Conservation (phyloP, 2,113 vertebrate genomes). For the Egretta garzetta region DNA sequence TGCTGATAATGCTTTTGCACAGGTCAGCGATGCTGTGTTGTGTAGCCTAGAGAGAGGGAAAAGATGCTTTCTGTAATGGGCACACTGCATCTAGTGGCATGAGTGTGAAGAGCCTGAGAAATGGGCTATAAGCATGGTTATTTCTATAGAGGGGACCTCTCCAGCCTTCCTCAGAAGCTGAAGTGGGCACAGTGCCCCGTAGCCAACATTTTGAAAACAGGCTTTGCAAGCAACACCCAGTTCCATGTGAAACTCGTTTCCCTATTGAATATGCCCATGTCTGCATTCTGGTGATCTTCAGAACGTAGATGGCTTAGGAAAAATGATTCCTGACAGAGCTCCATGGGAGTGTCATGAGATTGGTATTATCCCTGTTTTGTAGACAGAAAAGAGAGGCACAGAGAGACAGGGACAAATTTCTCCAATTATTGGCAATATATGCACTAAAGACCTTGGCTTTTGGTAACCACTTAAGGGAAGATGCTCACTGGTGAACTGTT, state of each 20-base stretch:
- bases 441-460: not conserved
- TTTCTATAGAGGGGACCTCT: not conserved
- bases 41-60: not conserved
- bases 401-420: not conserved
- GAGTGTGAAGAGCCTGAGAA: not conserved
- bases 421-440: not conserved
- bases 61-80: not conserved
- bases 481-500: not conserved
- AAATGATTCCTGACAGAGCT: not conserved
- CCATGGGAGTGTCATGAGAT: not conserved
- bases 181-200: not conserved
- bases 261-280: fast-evolving
- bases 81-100: not conserved
- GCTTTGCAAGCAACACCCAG: not conserved
- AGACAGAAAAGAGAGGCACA: not conserved
- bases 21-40: not conserved
- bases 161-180: not conserved
- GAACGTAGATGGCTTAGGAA: not conserved
- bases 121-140: not conserved
- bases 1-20: not conserved
- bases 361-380: not conserved
- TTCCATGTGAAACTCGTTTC: not conserved
- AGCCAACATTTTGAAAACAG: not conserved
- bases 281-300: not conserved
- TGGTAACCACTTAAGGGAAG: not conserved